phyloP scores from a whole-genome alignment of 2,113 vertebrate genomes.

The Phylloscopus trochilus region DNA sequence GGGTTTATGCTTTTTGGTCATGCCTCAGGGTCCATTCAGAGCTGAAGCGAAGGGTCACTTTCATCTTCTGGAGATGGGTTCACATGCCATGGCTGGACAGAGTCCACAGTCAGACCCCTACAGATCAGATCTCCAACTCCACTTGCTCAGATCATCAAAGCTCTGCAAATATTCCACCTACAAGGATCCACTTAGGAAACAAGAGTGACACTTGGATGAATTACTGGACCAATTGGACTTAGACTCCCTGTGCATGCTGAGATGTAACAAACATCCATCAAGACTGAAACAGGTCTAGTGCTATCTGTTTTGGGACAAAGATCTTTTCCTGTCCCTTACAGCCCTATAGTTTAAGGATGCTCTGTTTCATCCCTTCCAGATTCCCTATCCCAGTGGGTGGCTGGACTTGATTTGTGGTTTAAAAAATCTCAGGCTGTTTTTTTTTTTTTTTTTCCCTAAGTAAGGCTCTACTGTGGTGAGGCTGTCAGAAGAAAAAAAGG shows the following conservation, averaged over 20 bases:
- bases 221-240: neutral
- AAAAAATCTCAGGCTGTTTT: neutral
- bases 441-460: neutral
- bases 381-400: neutral
- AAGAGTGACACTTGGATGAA: neutral
- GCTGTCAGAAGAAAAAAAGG: neutral
- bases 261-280: neutral
- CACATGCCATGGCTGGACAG: neutral
- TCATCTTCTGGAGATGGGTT: neutral
- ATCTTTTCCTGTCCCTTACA: neutral
- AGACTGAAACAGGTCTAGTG: neutral
- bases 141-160: neutral
- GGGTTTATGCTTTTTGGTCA: neutral
- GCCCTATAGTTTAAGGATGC: neutral
- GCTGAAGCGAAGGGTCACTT: neutral
- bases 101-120: neutral
- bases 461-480: slow-evolving; percentile 27
- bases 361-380: neutral
- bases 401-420: neutral
- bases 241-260: neutral
- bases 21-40: neutral
- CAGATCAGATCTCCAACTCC: neutral
- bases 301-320: neutral
- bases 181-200: neutral
- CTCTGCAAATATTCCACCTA: neutral